A percentile compares a stretch with the other conserved stretches of the same genome.
These are phyloP conservation scores for Eublepharis macularius DNA, from an alignment of 2,113 vertebrate species.

Conservation along the genomic window DNA sequence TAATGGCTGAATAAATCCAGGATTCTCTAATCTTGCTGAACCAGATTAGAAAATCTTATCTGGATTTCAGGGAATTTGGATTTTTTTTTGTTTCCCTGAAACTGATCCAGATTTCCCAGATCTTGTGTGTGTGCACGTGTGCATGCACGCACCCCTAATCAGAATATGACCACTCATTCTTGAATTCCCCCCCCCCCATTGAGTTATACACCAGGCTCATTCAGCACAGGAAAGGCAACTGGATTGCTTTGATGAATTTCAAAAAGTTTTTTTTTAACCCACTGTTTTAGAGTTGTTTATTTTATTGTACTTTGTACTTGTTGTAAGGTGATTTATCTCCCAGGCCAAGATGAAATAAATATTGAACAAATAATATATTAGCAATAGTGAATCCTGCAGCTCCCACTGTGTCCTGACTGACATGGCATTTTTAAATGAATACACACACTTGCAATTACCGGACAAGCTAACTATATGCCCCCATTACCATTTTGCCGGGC, in stretches of 20 bases:
- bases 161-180: neutral
- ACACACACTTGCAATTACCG: neutral
- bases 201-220: neutral
- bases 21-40: too few species aligned
- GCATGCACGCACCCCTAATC: too few species aligned
- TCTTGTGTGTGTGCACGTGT: too few species aligned
- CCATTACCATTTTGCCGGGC: neutral
- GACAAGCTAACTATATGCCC: conserved; percentile 13
- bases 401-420: neutral
- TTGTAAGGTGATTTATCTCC: neutral
- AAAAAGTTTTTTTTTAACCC: neutral
- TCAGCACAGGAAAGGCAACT: neutral
- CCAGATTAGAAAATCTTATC: too few species aligned
- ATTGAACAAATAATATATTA: neutral
- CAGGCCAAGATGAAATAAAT: neutral
- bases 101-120: too few species aligned
- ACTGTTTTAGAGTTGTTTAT: neutral
- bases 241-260: neutral
- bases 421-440: neutral
- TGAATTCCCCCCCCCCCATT: neutral
- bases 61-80: too few species aligned
- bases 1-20: too few species aligned
- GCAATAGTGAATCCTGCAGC: too few species aligned
- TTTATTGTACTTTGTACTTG: neutral
- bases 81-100: too few species aligned